Evolutionary conservation across 1,140 invertebrate species (phyloP).

Genomic region (Drosophila neocordata): DNA sequence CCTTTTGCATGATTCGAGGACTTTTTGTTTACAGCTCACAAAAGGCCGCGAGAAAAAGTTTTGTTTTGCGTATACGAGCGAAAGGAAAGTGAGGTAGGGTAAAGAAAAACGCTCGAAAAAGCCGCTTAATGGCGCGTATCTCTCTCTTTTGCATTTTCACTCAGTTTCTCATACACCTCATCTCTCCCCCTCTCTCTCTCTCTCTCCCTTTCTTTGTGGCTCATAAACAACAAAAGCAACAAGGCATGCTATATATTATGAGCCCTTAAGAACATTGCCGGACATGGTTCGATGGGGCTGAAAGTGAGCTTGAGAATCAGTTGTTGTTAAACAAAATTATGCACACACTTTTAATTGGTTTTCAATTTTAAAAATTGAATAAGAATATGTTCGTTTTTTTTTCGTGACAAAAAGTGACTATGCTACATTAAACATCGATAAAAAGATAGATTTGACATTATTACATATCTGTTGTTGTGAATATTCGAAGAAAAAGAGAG

Average conservation of each 20-base stretch:
- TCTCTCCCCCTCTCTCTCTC: constrained; percentile 14
- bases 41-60: constrained; percentile 24
- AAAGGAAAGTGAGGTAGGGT: constrained; percentile 17
- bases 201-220: constrained; percentile 22
- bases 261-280: constrained; percentile 48
- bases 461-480: no score
- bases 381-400: no score
- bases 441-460: background rate
- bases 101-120: constrained; percentile 57
- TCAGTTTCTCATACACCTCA: background rate
- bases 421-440: constrained; percentile 56
- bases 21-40: background rate
- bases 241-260: constrained; percentile 63
- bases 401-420: constrained; percentile 59
- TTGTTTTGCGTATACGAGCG: constrained; percentile 17
- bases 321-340: constrained; percentile 66
- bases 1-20: background rate
- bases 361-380: no score
- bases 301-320: constrained; percentile 64
- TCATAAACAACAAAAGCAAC: constrained; percentile 77
- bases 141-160: constrained; percentile 19
- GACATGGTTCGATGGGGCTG: constrained; percentile 60
- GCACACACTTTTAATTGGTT: constrained; percentile 69
- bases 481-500: background rate
- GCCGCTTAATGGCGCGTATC: constrained; percentile 70